A percentile compares a stretch with the other conserved stretches of the same genome.
Evolutionary conservation across 2,113 vertebrate genomes (phyloP).

Genomic region (Sinocyclocheilus anshuiensis): DNA sequence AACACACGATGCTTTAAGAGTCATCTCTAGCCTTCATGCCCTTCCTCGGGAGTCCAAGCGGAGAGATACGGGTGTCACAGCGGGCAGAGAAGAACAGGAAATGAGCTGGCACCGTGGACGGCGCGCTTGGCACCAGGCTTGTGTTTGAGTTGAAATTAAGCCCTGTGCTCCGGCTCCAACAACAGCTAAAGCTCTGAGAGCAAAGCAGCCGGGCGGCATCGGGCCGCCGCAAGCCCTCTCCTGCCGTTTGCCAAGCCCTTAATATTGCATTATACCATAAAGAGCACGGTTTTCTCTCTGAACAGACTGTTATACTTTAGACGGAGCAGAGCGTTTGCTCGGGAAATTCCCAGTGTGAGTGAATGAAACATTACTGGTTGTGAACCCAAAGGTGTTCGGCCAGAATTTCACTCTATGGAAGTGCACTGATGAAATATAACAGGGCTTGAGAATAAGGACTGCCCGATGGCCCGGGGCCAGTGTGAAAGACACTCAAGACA

Average conservation of each 20-base stretch:
- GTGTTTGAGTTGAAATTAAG: constrained; percentile 23
- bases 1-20: background rate
- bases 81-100: constrained; percentile 40
- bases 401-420: no score
- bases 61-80: background rate
- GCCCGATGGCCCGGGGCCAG: no score
- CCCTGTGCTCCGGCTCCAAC: constrained; percentile 17
- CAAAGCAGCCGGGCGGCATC: constrained; percentile 1
- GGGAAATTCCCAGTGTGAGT: background rate
- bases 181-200: constrained; percentile 2
- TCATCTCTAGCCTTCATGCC: background rate
- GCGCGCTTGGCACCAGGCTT: background rate
- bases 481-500: no score
- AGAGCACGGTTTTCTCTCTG: constrained; percentile 2
- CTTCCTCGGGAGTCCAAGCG: background rate
- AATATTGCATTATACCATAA: constrained; percentile 23
- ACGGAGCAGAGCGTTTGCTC: background rate
- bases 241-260: constrained; percentile 9
- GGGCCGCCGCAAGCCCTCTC: background rate
- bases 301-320: background rate
- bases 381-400: background rate
- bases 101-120: constrained; percentile 51
- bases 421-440: no score
- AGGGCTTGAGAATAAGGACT: no score
- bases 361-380: background rate